Evolutionary conservation across 2,797 vertebrate species (phyloP).

Genomic region (Pangasius macronema): DNA sequence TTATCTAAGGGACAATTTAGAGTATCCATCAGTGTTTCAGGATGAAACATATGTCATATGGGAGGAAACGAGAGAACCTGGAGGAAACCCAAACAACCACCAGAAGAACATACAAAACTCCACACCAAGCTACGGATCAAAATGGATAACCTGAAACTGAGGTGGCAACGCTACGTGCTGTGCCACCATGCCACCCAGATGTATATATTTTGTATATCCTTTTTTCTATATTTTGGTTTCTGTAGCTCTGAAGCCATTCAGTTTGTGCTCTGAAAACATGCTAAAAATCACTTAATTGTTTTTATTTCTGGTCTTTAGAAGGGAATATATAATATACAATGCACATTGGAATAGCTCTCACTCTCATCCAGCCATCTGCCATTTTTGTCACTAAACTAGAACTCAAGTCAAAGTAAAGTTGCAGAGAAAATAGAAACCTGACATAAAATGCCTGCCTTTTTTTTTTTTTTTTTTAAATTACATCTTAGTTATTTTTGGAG

Average conservation of each 20-base stretch:
- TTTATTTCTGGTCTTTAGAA: neutral
- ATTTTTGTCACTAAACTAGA: neutral
- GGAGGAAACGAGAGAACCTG: constrained; percentile 13
- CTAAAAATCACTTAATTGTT: neutral
- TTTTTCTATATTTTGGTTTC: neutral
- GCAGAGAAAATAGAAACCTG: neutral
- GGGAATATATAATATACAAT: neutral
- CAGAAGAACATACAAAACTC: neutral
- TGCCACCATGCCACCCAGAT: neutral
- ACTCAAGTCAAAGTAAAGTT: neutral
- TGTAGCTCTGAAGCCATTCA: neutral
- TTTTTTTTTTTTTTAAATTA: neutral
- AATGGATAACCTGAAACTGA: neutral
- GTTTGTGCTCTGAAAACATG: neutral
- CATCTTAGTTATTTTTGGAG: neutral
- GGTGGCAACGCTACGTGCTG: too few species aligned
- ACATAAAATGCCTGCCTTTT: neutral
- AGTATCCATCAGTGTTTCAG: neutral
- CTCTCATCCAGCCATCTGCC: neutral
- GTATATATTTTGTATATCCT: neutral
- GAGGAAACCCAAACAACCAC: neutral
- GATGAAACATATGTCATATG: neutral
- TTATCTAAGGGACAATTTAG: neutral
- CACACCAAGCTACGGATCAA: neutral
- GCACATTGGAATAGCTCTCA: neutral